A percentile compares a stretch with the other conserved stretches of the same genome.
Conservation (phyloP, 92 coral and sea anemone genomes). For the Pocillopora meandrina region DNA sequence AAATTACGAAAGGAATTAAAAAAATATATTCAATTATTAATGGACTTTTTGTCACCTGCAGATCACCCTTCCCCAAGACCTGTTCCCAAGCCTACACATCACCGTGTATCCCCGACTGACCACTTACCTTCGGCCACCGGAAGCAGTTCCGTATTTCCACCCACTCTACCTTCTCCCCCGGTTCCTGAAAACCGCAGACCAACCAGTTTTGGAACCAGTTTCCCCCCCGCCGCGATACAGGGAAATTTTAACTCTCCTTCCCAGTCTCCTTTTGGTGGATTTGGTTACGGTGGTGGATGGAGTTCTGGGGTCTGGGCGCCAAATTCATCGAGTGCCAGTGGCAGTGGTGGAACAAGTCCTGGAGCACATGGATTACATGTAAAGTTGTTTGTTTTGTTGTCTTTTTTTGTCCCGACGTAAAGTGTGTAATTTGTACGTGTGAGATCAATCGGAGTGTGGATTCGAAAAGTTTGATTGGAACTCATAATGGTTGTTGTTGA, state of each 20-base stretch:
- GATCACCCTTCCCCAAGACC: conserved; percentile 55
- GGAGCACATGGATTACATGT: conserved; percentile 43
- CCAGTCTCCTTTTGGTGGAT: conserved; percentile 85
- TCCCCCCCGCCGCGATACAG: conserved; percentile 54
- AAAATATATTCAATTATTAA: not conserved
- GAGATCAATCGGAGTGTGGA: too few relatives aligned
- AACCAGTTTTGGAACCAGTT: conserved; percentile 52
- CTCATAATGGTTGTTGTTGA: too few relatives aligned
- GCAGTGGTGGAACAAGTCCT: conserved; percentile 44
- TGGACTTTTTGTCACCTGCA: not conserved
- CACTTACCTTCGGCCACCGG: conserved; percentile 25
- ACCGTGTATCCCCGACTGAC: conserved; percentile 34
- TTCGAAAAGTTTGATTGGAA: too few relatives aligned
- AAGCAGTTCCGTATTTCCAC: conserved; percentile 31
- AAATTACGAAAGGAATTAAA: too few relatives aligned
- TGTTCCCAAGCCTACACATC: conserved; percentile 33
- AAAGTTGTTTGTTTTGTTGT: not conserved
- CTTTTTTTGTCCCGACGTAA: not conserved
- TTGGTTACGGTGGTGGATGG: conserved; percentile 88
- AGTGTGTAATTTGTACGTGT: not conserved
- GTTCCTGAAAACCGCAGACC: conserved; percentile 52
- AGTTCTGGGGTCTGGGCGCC: conserved; percentile 92
- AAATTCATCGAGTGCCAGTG: conserved; percentile 56
- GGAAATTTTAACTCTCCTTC: conserved; percentile 64
- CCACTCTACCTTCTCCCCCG: conserved; percentile 35